These are phyloP conservation scores for Corythornis leucogaster DNA, from an alignment of 2,797 vertebrate genomes.

Conservation along the genomic window DNA sequence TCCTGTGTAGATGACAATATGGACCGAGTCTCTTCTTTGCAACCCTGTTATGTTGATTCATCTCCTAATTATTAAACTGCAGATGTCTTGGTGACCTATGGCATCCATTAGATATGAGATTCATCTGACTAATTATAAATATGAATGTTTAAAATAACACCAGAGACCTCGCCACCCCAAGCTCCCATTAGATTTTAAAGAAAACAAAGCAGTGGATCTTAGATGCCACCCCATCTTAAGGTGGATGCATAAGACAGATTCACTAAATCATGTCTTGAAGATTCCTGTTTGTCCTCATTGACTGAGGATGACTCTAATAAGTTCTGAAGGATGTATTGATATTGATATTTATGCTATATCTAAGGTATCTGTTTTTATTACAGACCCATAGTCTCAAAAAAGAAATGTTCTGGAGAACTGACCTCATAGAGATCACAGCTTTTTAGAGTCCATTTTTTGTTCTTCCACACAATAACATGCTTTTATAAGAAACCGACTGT, in stretches of 20 bases:
- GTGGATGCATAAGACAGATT: not conserved
- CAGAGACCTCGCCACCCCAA: fast-evolving
- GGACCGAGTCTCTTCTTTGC: not conserved
- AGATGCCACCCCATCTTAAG: not conserved
- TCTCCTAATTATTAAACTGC: not conserved
- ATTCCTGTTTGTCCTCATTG: not conserved
- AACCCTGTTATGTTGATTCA: not conserved
- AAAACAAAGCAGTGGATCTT: not conserved
- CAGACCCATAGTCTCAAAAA: not conserved
- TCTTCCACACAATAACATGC: not conserved
- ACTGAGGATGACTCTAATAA: not conserved
- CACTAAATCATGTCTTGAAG: not conserved
- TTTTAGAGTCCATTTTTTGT: not conserved
- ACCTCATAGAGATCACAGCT: not conserved
- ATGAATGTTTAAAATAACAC: not conserved
- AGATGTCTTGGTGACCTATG: not conserved
- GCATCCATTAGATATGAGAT: not conserved
- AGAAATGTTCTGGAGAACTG: not conserved
- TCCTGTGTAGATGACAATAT: not conserved
- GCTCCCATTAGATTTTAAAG: not conserved
- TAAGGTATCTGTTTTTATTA: not conserved
- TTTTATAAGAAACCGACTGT: not conserved
- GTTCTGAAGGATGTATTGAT: not conserved
- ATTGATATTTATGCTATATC: not conserved
- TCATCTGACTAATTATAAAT: not conserved